Evolutionary conservation across 92 coral and sea anemone species (phyloP).

Genomic region (Parazoanthus swiftii): DNA sequence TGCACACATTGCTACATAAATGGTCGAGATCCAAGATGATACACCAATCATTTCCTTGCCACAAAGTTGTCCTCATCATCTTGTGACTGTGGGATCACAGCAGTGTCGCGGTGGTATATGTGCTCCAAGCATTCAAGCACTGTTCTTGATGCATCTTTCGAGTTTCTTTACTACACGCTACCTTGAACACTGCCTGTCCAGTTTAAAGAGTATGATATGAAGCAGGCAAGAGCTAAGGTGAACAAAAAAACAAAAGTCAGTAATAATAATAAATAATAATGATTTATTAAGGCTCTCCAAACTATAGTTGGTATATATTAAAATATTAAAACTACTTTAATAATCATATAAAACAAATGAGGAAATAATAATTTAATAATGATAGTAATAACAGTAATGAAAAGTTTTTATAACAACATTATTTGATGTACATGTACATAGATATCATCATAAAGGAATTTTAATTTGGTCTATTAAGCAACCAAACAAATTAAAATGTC

Average conservation of each 20-base stretch:
- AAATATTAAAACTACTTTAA: too few relatives aligned
- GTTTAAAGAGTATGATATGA: neutral
- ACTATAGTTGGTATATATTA: too few relatives aligned
- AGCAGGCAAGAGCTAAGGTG: neutral
- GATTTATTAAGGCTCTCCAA: too few relatives aligned
- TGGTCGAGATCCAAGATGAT: neutral
- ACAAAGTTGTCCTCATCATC: neutral
- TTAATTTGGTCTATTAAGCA: too few relatives aligned
- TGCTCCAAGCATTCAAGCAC: neutral
- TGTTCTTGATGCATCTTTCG: constrained; percentile 10
- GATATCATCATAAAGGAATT: too few relatives aligned
- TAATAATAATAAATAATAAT: neutral
- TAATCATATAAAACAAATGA: too few relatives aligned
- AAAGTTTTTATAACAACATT: too few relatives aligned
- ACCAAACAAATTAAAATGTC: too few relatives aligned
- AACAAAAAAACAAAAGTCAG: neutral
- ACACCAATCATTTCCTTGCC: neutral
- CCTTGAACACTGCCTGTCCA: neutral
- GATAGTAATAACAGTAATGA: too few relatives aligned
- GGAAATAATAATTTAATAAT: too few relatives aligned
- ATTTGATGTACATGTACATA: too few relatives aligned
- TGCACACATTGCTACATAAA: neutral
- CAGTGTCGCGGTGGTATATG: neutral
- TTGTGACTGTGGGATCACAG: constrained; percentile 1
- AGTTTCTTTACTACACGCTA: neutral